Base-by-base conservation (phyloP, 2,113 vertebrate genomes). In the Erythrolamprus reginae region DNA sequence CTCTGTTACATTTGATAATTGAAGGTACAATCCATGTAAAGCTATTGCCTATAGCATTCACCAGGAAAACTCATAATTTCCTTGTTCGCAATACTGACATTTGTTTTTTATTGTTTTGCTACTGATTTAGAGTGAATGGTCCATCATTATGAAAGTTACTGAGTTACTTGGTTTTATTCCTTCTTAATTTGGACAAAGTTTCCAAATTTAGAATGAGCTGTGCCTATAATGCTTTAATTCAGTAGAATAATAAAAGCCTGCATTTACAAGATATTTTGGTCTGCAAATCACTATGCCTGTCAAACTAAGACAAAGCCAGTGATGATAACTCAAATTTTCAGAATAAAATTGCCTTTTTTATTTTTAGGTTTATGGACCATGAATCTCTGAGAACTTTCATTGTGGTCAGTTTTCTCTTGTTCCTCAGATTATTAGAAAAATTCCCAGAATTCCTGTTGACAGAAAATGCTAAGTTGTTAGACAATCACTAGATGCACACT, bases 281-380 rank as follows among this genome's bases (percentile, higher is more conserved):
- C 3, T 0, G 90, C 89, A 93, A 96, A 94, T 93, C 56, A 91
- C 90, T 94, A 51, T 91, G 88, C 48, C 53, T 91, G 89, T 93
- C 95, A 96, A 88, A 7, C 38, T 1, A 2, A 94, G 94, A 89
- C 82, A 92, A 92, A 89, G 51, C 26, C 56, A 91, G 21, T 91
- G 38, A 13, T 51, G 82, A 88, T 90, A 87, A 89, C 82, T 96
- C 90, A 92, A 84, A 90, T 93, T 94, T 94, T 95, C 93, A 84
- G 33, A 89, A 92, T 89, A 65, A 91, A 93, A 95, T 87, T 83
- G 56, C 82, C 92, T 90, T 55, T 91, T 95, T 38, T 19, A 6
- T n/a, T 10, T 77, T 58, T 82, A 51, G n/a, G 26, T 50, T 94
- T 92, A 90, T 77, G 87, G 9, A 5, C 86, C 0, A 0, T 77